Base-by-base conservation (phyloP, 2,797 vertebrate species). In the Gymnopithys bicolor region DNA sequence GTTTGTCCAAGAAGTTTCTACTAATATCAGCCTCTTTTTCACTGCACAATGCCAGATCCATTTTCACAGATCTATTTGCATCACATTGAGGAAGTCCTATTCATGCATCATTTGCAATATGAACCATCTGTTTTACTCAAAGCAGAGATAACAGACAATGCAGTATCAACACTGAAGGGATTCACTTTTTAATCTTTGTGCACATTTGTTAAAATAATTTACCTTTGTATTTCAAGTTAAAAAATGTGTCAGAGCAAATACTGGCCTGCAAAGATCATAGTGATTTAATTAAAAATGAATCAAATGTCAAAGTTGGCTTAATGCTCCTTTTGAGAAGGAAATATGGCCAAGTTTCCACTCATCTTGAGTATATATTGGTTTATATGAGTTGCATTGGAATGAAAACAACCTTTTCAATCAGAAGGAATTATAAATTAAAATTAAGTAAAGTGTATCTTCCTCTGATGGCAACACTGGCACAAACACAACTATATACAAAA, bases 91-190 rank as follows among this genome's bases (percentile, higher is more conserved):
- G 46, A 95, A 91, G 87, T 62, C 46, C 75, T 94, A 75, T 94
- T 93, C 95, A 91, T 91, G 85, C 81, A 85, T 95, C 89, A 94
- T 95, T 87, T 95, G 89, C 87, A 93, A 93, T 91, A 92, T 70
- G 84, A 96, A 66, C 89, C 92, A 96, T 95, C 93, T 96, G 93
- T 93, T 95, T 78, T 83, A 89, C 91, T 91, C 90, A 84, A 95
- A 97, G 95, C 82, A 87, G 55, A 93, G 71, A 90, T 95, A 96
- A 92, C 84, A 82, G 75, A 94, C 80, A 97, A 85, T 87, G 78
- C 46, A 91, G 86, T 84, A 90, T 87, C 87, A 91, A 43, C 23
- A 75, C 39, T 37, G 66, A 83, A 84, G 53, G 35, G 81, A 87
- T 92, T 94, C 3, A 56, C 87, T 84, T 85, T 67, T 78, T 52